A percentile compares a stretch with the other conserved stretches of the same genome.
These are phyloP conservation scores for Promerops cafer DNA, from an alignment of 2,113 vertebrate genomes.

Conservation along the genomic window DNA sequence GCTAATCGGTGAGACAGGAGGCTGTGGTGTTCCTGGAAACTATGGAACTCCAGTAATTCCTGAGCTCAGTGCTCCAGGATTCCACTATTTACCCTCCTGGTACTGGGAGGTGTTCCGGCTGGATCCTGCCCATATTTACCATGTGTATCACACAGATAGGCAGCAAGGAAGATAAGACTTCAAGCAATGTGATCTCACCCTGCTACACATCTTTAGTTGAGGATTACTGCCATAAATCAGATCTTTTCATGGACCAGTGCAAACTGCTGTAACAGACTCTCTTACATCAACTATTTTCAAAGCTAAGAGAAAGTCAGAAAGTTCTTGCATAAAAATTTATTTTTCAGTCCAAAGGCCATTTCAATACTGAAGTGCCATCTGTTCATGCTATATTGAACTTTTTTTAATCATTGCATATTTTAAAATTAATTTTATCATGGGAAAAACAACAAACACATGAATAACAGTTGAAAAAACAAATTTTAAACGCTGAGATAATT, in stretches of 20 bases:
- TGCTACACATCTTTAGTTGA: background rate
- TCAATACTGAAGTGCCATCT: background rate
- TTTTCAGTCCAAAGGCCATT: background rate
- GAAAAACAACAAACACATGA: background rate
- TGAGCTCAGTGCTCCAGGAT: background rate
- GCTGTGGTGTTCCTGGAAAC: background rate
- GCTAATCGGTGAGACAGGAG: background rate
- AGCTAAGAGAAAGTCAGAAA: background rate
- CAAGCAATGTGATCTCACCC: background rate
- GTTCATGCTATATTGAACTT: background rate
- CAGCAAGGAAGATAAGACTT: background rate
- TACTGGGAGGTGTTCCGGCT: background rate
- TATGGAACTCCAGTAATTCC: background rate
- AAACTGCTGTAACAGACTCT: background rate
- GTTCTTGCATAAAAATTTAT: background rate
- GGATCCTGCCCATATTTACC: background rate
- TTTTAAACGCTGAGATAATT: background rate
- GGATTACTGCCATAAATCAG: background rate
- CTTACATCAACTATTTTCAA: background rate
- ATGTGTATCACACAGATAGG: background rate
- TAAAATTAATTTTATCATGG: background rate
- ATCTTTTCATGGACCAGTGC: background rate
- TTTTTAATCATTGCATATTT: background rate
- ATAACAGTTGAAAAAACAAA: background rate
- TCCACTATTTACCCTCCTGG: background rate